Base-by-base conservation (phyloP, 2,797 vertebrate species). In the Mormyrus proboscirostris region DNA sequence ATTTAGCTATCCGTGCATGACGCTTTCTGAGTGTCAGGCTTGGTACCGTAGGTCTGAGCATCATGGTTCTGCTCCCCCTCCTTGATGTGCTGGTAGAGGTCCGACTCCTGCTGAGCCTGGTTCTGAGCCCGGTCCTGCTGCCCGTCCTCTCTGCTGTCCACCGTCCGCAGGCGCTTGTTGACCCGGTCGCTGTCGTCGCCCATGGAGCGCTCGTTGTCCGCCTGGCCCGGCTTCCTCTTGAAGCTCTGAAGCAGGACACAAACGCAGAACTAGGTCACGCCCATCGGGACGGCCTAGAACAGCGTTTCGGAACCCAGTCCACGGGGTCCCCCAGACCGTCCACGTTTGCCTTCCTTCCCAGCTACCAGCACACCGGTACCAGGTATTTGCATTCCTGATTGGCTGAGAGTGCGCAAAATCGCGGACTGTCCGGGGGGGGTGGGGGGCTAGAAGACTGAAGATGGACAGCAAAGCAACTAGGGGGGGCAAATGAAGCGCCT, bases 141-240 rank as follows among this genome's bases (percentile, higher is more conserved):
- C 0, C 84, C 65, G 1, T 94, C 93, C 8, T 94, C 92, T 1
- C 90, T 93, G 90, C 94, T 95, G 55, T 99, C 97, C 76, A 97
- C 92, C 0, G 96, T 99, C 12, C 95, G 96, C 91, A 99, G 90
- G 0, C 98, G 95, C 92, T 99, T 99, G 90, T 96, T 97, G n/a
- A 98, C 86, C 0, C 6, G 96, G 9, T 99, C 97, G 0, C 88
- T 98, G 92, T 96, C 93, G 92, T 99, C 97, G 0, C 98, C 98
- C 2, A 96, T 92, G 0, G 96, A 96, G 1, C 98, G 97, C 88
- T 99, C 97, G 0, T 97, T 97, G 93, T 99, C 97, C 0, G 97
- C 97, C 44, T 94, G 96, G 0, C 99, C 99, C 0, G 98, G 99
- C 92, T 99, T 99, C 90, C 99, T 96, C 93, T 99, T 99, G 92